phyloP scores from a whole-genome alignment of 37 sponge, comb jelly and placozoan genomes.

The Chondrosia reniformis region DNA sequence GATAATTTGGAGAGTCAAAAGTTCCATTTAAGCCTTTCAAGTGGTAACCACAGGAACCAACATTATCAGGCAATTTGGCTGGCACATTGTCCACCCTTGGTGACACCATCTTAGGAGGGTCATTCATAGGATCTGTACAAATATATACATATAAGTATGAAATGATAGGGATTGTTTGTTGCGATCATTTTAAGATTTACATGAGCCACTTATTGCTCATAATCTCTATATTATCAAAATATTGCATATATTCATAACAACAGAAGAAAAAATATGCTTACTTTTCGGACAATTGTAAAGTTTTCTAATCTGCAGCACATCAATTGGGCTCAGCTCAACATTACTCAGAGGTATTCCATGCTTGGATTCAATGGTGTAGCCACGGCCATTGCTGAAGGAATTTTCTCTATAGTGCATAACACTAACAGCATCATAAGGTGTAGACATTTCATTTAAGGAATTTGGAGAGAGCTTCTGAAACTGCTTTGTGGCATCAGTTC shows the following conservation, averaged over 20 bases:
- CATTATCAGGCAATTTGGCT: not conserved
- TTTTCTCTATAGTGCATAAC: not conserved
- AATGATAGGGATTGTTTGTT: no score
- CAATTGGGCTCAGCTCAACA: conserved; percentile 8
- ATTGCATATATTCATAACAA: not conserved
- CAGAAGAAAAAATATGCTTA: not conserved
- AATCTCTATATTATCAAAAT: no score
- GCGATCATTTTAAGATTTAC: no score
- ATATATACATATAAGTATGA: no score
- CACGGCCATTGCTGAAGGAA: not conserved
- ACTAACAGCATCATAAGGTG: conserved; percentile 18
- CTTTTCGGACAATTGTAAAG: conserved; percentile 14
- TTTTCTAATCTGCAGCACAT: not conserved
- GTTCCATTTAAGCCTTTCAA: not conserved
- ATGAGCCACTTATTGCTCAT: no score
- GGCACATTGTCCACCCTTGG: not conserved
- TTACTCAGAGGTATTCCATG: conserved; percentile 17
- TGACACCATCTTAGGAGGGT: conserved; percentile 1
- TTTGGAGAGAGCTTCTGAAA: not conserved
- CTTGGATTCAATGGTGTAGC: conserved; percentile 4
- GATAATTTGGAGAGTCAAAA: conserved; percentile 2
- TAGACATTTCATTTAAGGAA: not conserved
- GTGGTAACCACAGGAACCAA: not conserved
- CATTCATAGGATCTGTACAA: not conserved
- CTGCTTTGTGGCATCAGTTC: not conserved